Evolutionary conservation across 2,113 vertebrate genomes (phyloP), one percentile per base, ranked within the genome.

Genomic region (Siniperca knerii): DNA sequence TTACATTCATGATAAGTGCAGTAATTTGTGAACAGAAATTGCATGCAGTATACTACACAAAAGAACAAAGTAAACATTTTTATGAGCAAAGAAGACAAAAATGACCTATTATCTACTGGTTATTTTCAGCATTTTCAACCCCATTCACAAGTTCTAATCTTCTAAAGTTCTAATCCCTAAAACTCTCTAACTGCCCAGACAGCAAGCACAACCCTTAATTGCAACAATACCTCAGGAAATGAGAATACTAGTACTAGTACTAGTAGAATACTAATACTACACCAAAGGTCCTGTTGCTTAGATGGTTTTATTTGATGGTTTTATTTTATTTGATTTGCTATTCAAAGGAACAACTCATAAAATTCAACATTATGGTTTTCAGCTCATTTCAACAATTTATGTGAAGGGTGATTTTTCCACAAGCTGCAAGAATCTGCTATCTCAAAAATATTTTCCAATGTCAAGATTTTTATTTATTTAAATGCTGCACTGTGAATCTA

Each of bases 11-110:
- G n/a, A n/a, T 50, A 42, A 23, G 3, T 25, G 29, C 29, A 50
- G n/a, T n/a, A 2, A 48, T 44, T 35, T 73, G 29, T 58, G 9
- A 29, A 81, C 82, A 77, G 48, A 73, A 42, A 74, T 35, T n/a
- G 62, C 61, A 69, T 52, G 25, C 72, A 58, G 62, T 23, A 15
- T 7, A 61, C 40, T 7, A 61, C 40, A 79, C 21, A 67, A 18
- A 35, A n/a, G 9, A 60, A 54, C 13, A 40, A 13, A 20, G 52
- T 23, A 29, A 62, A 76, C 15, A 35, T 65, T 18, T 48, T 67
- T 29, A n/a, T 29, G 7, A 42, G 23, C 58, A 70, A 57, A 54
- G 20, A 73, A 33, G 8, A 62, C 13, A 67, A 18, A 66, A 20
- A 62, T 74, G 0, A 58, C 33, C 57, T 2, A 10, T 37, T 73